These are phyloP conservation scores for Pterostichus madidus DNA, from an alignment of 2,888 invertebrate species.

Conservation along the genomic window DNA sequence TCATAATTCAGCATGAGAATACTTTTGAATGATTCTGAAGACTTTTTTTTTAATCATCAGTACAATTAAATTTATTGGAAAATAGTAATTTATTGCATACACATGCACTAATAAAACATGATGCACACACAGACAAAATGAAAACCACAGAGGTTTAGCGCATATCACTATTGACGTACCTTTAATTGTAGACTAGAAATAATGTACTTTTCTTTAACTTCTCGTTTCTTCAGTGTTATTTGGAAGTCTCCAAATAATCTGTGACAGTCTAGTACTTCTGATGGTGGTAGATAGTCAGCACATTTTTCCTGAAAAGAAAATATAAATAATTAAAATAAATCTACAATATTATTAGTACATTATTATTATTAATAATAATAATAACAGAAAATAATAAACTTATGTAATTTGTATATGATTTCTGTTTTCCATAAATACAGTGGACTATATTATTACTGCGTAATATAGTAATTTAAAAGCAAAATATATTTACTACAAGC, in stretches of 20 bases:
- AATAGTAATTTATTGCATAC: too few relatives aligned
- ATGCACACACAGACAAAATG: constrained; percentile 76
- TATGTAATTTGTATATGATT: constrained; percentile 2
- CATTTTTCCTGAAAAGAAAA: constrained; percentile 86
- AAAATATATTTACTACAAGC: too few relatives aligned
- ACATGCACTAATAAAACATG: not conserved
- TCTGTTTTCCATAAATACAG: not conserved
- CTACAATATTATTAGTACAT: too few relatives aligned
- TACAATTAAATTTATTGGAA: too few relatives aligned
- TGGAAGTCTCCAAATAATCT: constrained; percentile 93
- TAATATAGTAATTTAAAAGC: too few relatives aligned
- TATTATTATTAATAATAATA: too few relatives aligned
- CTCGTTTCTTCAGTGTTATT: constrained; percentile 91
- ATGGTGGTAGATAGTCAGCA: constrained; percentile 94
- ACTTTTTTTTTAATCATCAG: too few relatives aligned
- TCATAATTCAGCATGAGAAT: too few relatives aligned
- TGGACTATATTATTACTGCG: too few relatives aligned
- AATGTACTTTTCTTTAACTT: constrained; percentile 94
- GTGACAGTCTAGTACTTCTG: constrained; percentile 93
- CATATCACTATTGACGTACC: constrained; percentile 75
- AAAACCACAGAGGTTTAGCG: too few relatives aligned
- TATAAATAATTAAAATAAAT: not conserved
- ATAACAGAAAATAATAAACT: not conserved
- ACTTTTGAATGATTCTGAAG: too few relatives aligned
- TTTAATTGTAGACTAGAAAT: constrained; percentile 91